Percentiles rank a stretch among this genome's conserved stretches.
Conservation (phyloP, 2,113 vertebrate genomes). For the Platycercus adscitus region DNA sequence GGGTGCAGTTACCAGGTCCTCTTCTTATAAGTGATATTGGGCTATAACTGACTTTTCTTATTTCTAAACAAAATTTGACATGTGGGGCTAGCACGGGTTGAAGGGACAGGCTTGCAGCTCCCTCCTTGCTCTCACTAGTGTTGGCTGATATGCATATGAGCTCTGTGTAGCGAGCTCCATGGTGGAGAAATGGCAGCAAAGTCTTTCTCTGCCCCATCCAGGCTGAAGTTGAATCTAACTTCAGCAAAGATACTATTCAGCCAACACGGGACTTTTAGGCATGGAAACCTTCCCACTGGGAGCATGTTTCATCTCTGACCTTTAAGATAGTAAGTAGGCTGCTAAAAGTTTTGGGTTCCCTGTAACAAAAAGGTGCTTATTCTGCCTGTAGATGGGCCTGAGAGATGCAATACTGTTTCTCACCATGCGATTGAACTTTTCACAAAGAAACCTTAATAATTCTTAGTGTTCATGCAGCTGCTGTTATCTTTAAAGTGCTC, state of each 20-base stretch:
- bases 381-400: neutral
- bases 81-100: neutral
- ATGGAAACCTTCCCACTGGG: neutral
- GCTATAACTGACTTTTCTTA: neutral
- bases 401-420: slow-evolving; percentile 9
- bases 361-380: slow-evolving; percentile 37
- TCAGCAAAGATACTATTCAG: neutral
- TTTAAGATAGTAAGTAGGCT: neutral
- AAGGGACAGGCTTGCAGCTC: neutral
- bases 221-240: neutral
- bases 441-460: slow-evolving; percentile 44
- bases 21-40: neutral
- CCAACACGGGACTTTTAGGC: neutral
- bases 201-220: neutral
- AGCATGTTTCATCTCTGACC: neutral
- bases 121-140: neutral
- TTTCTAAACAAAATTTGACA: neutral
- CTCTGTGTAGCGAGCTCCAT: fast-evolving
- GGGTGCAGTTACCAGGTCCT: neutral
- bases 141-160: neutral
- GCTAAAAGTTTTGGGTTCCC: neutral
- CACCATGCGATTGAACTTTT: slow-evolving; percentile 21
- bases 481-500: neutral
- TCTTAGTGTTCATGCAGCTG: neutral
- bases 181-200: neutral